Evolutionary conservation across 2,888 invertebrate species (phyloP), one percentile per base, ranked within the genome.

Genomic region (Sinelater perroti): DNA sequence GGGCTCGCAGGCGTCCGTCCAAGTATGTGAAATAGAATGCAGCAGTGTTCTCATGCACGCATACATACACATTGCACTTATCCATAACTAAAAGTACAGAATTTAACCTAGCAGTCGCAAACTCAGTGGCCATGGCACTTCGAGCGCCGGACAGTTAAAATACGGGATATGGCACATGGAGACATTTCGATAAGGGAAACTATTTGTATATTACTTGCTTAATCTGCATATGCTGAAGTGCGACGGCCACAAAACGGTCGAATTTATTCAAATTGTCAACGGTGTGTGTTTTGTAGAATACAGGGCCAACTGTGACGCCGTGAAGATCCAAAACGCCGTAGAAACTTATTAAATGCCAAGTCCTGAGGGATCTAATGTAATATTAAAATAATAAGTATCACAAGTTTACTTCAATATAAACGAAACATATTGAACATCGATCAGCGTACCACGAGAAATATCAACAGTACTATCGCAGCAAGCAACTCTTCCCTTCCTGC

Each of bases 341-440:
- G n/a, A 60, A 50, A 53, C 51, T 47, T 51, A 47, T 56, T 71
- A 72, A 70, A 69, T 70, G 70, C 71, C 65, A 65, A 74, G 72
- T 73, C 75, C 75, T 75, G 74, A 76, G 76, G 74, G 71, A 72
- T 71, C 75, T 74, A 75, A 75, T 70, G 65, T 69, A 73, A 72
- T 69, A 68, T 67, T 72, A 70, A 72, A 76, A 76, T 78, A 77
- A 75, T 77, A 78, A 78, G 77, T 78, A 78, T 78, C 78, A 78
- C 78, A 78, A 77, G 72, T 75, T 73, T 75, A 72, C 73, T 75
- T 75, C 69, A 71, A 73, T 70, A 73, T 69, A 74, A 73, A 75
- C 66, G 64, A 72, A 71, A 67, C 67, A 67, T 63, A 70, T 71
- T 75, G 74, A 74, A 74, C 72, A 75, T 73, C 71, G 70, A 30